Base-by-base conservation (phyloP, 2,888 invertebrate genomes). In the Rotaria magnacalcarata region DNA sequence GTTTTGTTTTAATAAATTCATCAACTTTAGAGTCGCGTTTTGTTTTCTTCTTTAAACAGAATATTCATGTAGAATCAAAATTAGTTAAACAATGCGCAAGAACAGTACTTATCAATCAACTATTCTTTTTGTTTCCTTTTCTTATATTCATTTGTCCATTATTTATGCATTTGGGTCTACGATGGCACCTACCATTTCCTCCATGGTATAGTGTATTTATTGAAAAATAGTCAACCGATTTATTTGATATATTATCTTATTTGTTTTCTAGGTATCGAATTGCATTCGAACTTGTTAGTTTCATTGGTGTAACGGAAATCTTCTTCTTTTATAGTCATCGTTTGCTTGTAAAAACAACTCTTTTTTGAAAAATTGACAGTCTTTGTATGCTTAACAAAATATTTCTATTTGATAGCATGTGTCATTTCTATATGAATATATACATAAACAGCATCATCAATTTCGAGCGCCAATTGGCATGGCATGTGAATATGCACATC, bases 271-370 rank as follows among this genome's bases (percentile, higher is more conserved):
- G 80, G 80, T 47, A 80, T 47, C 80, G 14, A 47, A 47, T 80
- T 47, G 0, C 24, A 6, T n/a, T 80, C 10, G 80, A 80, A 5
- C 14, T 80, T 5, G 0, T 80, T n/a, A 4, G 80, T 80, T 80
- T 80, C 47, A 1, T 80, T 8, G 24, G 43, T 0, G 47, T 47
- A 24, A 80, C 80, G 3, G 80, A 80, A 47, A 14, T 80, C n/a
- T 80, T 80, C 34, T 80, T 80, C 47, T 80, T 47, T n/a, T 80
- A 80, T 14, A 80, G 80, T 80, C 80, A 80, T 47, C n/a, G 47
- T 21, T 7, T 47, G 3, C 43, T 80, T 24, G 80, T 80, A 80
- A 80, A 21, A 11, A 47, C 21, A 24, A 24, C 24, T 34, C 2
- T 34, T 50, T 50, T 50, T 50, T 27, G 14, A 11, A 24, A 60